Percentiles rank a stretch among this genome's conserved stretches.
phyloP scores from a whole-genome alignment of 2,888 invertebrate genomes.

The Brenthis daphne region DNA sequence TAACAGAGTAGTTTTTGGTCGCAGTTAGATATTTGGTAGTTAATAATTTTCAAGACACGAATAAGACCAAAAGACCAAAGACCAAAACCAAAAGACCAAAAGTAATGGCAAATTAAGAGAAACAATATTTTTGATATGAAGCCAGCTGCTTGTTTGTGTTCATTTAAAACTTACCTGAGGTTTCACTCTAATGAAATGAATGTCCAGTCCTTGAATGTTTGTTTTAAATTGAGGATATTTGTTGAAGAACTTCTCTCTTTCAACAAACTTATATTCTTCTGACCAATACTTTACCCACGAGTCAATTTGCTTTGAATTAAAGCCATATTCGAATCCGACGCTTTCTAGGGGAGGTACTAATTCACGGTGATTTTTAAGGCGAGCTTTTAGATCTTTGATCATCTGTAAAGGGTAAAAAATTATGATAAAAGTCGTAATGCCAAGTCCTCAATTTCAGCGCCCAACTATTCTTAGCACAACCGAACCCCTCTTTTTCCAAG shows the following conservation, averaged over 20 bases:
- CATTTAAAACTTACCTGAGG: slow-evolving; percentile 65
- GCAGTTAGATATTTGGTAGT: too few relatives aligned
- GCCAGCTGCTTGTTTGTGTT: background rate
- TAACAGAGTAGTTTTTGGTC: too few relatives aligned
- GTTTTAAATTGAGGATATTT: slow-evolving; percentile 89
- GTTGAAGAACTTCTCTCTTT: slow-evolving; percentile 86
- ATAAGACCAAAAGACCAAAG: too few relatives aligned
- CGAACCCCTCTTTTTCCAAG: too few relatives aligned
- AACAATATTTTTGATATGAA: background rate
- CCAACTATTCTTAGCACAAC: too few relatives aligned
- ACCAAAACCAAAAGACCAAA: too few relatives aligned
- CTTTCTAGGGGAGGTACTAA: slow-evolving; percentile 85
- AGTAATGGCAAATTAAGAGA: too few relatives aligned
- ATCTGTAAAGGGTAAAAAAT: slow-evolving; percentile 50
- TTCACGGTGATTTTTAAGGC: slow-evolving; percentile 55
- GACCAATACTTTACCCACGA: slow-evolving; percentile 89
- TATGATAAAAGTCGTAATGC: background rate
- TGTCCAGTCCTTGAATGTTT: slow-evolving; percentile 86
- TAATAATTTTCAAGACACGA: too few relatives aligned
- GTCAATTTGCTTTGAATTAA: slow-evolving; percentile 86
- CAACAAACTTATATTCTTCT: slow-evolving; percentile 84
- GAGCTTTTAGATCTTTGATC: slow-evolving; percentile 58
- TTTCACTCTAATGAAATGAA: slow-evolving; percentile 89
- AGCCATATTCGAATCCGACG: slow-evolving; percentile 90
- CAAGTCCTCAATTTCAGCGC: background rate